Conservation (phyloP, 2,888 invertebrate genomes). For the Andrena flavipes region DNA sequence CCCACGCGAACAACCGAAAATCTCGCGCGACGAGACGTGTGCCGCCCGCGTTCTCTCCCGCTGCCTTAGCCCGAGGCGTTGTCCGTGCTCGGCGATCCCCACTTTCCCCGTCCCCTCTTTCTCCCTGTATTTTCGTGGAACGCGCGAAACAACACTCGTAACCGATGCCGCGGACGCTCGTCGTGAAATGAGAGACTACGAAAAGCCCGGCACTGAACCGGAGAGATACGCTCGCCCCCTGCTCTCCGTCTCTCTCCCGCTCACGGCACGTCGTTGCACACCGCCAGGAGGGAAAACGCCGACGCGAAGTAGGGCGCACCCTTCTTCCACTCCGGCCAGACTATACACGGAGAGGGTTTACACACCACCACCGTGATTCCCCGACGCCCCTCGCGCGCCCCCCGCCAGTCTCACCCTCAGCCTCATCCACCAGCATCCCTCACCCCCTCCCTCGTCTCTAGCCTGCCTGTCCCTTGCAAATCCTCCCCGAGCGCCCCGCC, state of each 20-base stretch:
- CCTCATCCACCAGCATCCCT: slow-evolving; percentile 58
- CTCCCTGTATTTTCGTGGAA: slow-evolving; percentile 21
- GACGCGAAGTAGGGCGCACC: slow-evolving; percentile 82
- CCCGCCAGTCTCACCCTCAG: slow-evolving; percentile 61
- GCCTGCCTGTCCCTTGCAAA: slow-evolving; percentile 24
- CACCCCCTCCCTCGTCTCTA: slow-evolving; percentile 40
- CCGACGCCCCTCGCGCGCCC: slow-evolving; percentile 64
- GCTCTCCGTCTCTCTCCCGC: slow-evolving; percentile 46
- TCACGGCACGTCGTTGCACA: slow-evolving; percentile 60
- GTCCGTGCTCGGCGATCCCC: slow-evolving; percentile 36
- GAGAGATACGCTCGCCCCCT: slow-evolving; percentile 62
- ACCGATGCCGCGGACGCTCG: slow-evolving; percentile 63
- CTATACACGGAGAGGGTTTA: slow-evolving; percentile 64
- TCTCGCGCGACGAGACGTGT: slow-evolving; percentile 18
- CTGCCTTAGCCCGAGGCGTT: slow-evolving; percentile 51
- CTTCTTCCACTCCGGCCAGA: slow-evolving; percentile 76
- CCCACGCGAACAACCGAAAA: slow-evolving; percentile 33
- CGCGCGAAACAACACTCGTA: slow-evolving; percentile 55
- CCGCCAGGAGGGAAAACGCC: slow-evolving; percentile 76
- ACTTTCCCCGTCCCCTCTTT: slow-evolving; percentile 9
- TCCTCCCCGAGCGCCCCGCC: slow-evolving; percentile 34
- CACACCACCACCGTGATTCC: slow-evolving; percentile 75
- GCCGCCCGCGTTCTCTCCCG: slow-evolving; percentile 1
- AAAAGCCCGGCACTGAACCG: slow-evolving; percentile 67
- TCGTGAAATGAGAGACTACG: slow-evolving; percentile 71